Percentiles rank a stretch among this genome's conserved stretches.
These are phyloP conservation scores for Drosophila planitibia DNA, from an alignment of 2,888 invertebrate genomes.

Conservation along the genomic window DNA sequence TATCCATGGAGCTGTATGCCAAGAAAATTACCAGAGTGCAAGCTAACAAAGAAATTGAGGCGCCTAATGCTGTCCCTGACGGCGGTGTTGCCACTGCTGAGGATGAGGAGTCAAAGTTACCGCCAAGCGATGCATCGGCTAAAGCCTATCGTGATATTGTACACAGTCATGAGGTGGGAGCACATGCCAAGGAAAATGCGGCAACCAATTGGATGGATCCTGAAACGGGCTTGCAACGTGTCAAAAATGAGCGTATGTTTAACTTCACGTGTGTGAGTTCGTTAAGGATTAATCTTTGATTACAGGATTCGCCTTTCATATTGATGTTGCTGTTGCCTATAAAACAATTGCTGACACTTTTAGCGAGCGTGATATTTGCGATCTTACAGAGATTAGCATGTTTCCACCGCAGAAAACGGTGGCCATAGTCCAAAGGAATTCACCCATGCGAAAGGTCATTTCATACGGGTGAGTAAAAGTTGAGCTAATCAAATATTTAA, in stretches of 20 bases:
- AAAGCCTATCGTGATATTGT: slow-evolving; percentile 74
- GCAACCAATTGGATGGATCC: slow-evolving; percentile 86
- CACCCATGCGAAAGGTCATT: slow-evolving; percentile 88
- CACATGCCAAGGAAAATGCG: slow-evolving; percentile 77
- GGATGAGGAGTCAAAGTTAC: slow-evolving; percentile 43
- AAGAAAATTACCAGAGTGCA: slow-evolving; percentile 86
- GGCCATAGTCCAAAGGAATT: slow-evolving; percentile 87
- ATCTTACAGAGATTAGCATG: slow-evolving; percentile 88
- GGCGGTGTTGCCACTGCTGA: background rate
- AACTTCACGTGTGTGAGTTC: background rate
- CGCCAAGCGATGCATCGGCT: slow-evolving; percentile 36
- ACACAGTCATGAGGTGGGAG: slow-evolving; percentile 78
- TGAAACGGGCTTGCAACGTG: slow-evolving; percentile 87
- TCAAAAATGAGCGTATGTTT: slow-evolving; percentile 86
- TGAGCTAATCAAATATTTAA: background rate
- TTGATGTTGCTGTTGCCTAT: slow-evolving; percentile 89
- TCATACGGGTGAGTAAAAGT: slow-evolving; percentile 55
- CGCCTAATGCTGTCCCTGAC: background rate
- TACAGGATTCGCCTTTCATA: slow-evolving; percentile 89
- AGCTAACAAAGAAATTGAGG: slow-evolving; percentile 47
- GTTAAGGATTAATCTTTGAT: background rate
- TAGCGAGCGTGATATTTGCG: slow-evolving; percentile 89
- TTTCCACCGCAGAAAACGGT: slow-evolving; percentile 87
- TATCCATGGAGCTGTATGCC: slow-evolving; percentile 87
- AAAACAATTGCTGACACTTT: slow-evolving; percentile 89